A percentile compares a stretch with the other conserved stretches of the same genome.
Evolutionary conservation across 2,888 invertebrate genomes (phyloP).

Genomic region (Anthophora plumipes): DNA sequence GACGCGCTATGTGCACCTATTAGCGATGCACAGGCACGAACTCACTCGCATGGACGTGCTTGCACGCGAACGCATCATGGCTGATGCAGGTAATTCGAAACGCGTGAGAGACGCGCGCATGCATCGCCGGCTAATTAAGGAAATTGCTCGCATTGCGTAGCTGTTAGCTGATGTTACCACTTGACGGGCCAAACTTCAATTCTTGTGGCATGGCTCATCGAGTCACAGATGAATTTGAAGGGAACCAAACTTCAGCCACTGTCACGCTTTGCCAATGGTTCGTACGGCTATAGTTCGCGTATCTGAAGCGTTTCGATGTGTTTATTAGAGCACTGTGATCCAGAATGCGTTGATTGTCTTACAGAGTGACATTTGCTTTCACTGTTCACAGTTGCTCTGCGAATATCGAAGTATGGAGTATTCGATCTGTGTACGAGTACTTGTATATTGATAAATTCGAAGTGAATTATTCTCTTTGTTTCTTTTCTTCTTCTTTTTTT

Average conservation of each 20-base stretch:
- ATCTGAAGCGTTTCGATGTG: not conserved
- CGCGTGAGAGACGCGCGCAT: constrained; percentile 35
- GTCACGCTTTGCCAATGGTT: not conserved
- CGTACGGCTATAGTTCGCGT: not conserved
- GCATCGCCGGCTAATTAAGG: constrained; percentile 60
- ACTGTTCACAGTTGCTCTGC: no score
- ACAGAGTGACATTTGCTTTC: no score
- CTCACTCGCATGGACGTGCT: not conserved
- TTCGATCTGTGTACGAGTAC: no score
- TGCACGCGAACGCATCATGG: constrained; percentile 12
- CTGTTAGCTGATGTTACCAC: constrained; percentile 27
- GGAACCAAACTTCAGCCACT: not conserved
- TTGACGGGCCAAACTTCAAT: constrained; percentile 22
- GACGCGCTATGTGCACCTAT: constrained; percentile 15
- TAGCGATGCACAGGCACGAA: constrained; percentile 23
- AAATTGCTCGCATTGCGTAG: constrained; percentile 66
- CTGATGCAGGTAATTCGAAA: constrained; percentile 26
- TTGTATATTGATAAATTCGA: no score
- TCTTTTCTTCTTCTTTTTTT: no score
- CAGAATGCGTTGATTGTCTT: not conserved
- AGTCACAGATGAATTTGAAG: not conserved
- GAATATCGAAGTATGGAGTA: no score
- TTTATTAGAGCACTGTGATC: not conserved
- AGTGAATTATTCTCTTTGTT: no score
- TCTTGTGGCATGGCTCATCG: constrained; percentile 12